These are phyloP conservation scores for Procambarus virginalis DNA, from an alignment of 1,140 invertebrate species.

Conservation along the genomic window DNA sequence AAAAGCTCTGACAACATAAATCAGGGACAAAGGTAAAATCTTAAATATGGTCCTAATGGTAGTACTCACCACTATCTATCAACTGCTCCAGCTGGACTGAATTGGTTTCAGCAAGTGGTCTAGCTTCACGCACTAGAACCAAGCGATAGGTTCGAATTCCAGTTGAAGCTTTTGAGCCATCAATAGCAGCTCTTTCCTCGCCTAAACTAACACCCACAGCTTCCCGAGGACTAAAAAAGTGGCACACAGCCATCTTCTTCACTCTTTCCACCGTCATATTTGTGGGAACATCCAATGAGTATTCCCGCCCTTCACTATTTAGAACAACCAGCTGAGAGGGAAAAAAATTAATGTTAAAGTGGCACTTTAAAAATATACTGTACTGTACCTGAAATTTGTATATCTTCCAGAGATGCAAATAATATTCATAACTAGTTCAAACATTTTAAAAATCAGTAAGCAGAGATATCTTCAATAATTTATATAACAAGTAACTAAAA, in stretches of 20 bases:
- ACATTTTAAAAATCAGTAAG: too few species aligned
- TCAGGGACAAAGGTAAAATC: too few species aligned
- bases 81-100: constrained; percentile 48
- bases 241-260: constrained; percentile 64
- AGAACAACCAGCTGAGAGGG: constrained; percentile 46
- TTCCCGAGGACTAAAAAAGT: constrained; percentile 52
- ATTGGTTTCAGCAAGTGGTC: constrained; percentile 39
- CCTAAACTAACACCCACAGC: constrained; percentile 14
- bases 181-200: constrained; percentile 25
- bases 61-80: constrained; percentile 2
- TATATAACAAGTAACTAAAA: too few species aligned
- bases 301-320: constrained; percentile 56
- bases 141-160: constrained; percentile 34
- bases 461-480: too few species aligned
- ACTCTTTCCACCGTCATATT: constrained; percentile 48
- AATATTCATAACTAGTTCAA: too few species aligned
- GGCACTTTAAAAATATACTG: too few species aligned
- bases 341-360: background rate
- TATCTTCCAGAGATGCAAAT: too few species aligned
- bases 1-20: too few species aligned
- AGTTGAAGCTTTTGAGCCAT: constrained; percentile 8
- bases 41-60: too few species aligned
- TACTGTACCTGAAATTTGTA: too few species aligned
- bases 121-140: constrained; percentile 43
- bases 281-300: constrained; percentile 45